A percentile compares a stretch with the other conserved stretches of the same genome.
Conservation (phyloP, 2,888 invertebrate genomes). For the Camponotus fellah region DNA sequence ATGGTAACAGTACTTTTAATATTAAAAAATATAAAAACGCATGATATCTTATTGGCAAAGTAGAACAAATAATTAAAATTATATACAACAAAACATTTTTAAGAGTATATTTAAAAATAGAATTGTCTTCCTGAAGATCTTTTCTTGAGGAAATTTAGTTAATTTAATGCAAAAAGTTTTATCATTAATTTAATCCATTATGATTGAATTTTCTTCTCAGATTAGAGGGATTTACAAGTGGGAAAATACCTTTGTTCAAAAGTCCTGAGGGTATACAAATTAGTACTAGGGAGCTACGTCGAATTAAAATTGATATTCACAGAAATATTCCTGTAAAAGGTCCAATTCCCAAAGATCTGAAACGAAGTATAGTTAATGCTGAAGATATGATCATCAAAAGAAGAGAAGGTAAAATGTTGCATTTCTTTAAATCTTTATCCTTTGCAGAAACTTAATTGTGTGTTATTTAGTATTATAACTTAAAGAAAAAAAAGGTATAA, state of each 20-base stretch:
- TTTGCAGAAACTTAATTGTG: conserved; percentile 11
- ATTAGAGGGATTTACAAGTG: conserved; percentile 62
- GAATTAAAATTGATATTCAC: conserved; percentile 76
- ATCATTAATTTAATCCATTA: conserved; percentile 20
- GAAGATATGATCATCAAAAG: conserved; percentile 77
- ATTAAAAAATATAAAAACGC: not conserved
- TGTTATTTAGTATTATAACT: not conserved
- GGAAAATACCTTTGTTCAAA: conserved; percentile 71
- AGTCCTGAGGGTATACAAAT: conserved; percentile 75
- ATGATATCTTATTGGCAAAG: not conserved
- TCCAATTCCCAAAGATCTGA: conserved; percentile 61
- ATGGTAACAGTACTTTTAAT: not conserved
- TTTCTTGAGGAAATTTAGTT: not conserved
- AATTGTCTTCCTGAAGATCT: not conserved
- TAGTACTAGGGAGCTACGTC: conserved; percentile 67
- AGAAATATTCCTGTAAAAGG: conserved; percentile 68
- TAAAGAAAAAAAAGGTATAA: not conserved
- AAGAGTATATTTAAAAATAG: not conserved
- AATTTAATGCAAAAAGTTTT: not conserved
- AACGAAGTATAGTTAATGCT: conserved; percentile 74
- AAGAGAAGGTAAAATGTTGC: conserved; percentile 76
- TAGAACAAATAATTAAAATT: not conserved
- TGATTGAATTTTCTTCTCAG: conserved; percentile 58
- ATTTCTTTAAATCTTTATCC: conserved; percentile 19
- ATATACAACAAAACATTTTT: not conserved